Percentiles rank a stretch among this genome's conserved stretches.
Conservation (phyloP, 2,888 invertebrate species). For the Drosophila subquinaria region DNA sequence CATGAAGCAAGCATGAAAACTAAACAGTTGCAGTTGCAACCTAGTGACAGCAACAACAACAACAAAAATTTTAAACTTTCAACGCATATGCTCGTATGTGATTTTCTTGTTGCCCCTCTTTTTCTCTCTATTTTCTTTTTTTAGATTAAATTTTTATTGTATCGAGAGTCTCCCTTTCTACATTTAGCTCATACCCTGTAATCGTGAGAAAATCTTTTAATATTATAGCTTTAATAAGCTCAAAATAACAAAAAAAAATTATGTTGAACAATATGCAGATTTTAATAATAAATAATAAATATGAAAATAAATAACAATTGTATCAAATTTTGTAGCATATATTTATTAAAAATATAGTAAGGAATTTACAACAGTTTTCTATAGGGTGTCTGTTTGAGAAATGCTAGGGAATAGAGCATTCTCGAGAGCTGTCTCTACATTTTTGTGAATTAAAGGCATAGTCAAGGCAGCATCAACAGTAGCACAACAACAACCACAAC, state of each 20-base stretch:
- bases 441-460: conserved; percentile 56
- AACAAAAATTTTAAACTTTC: conserved; percentile 5
- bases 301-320: too few relatives aligned
- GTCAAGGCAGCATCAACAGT: conserved; percentile 33
- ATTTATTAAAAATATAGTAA: too few relatives aligned
- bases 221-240: not conserved
- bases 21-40: conserved; percentile 22
- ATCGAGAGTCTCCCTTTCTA: conserved; percentile 37
- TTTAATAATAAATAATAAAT: too few relatives aligned
- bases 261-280: too few relatives aligned
- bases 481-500: conserved; percentile 25
- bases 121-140: conserved; percentile 29
- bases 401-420: not conserved
- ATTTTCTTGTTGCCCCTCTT: conserved; percentile 26
- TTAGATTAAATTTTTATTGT: conserved; percentile 69
- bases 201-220: too few relatives aligned
- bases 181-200: conserved; percentile 41
- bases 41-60: conserved; percentile 12
- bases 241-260: not conserved
- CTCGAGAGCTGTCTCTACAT: conserved; percentile 18
- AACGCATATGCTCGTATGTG: conserved; percentile 49
- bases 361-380: not conserved
- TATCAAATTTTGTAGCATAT: too few relatives aligned
- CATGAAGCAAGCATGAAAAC: conserved; percentile 75
- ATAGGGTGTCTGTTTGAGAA: conserved; percentile 28